Base-by-base conservation (phyloP, 2,888 invertebrate genomes). In the Thereva nobilitata region DNA sequence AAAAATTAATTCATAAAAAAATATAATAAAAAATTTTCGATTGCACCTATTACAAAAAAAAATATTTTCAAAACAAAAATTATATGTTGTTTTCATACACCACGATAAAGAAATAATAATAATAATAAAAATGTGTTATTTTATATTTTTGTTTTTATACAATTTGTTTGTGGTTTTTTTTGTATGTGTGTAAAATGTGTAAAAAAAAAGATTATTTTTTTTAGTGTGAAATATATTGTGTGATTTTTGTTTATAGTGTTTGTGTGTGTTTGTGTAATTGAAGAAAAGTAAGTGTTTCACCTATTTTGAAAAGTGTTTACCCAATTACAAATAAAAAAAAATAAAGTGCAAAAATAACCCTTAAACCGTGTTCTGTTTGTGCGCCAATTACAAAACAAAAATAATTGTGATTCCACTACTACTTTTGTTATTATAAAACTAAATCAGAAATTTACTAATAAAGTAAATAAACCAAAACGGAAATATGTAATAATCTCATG, bases 31-130 rank as follows among this genome's bases (percentile, higher is more conserved):
- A 54, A 4, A 54, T 41, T 56, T 56, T 56, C 6, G 44, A 56
- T 23, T 23, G 23, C 23, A 23, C 23, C 23, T 23, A 23, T 23
- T n/a, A n/a, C n/a, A n/a, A n/a, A n/a, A n/a, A 55, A 42, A 55
- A 12, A 42, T 12, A 23, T 23, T 2, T 23, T 23, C 23, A 42
- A 56, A 56, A 52, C 40, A 56, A 56, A 61, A 61, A 61, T 61
- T 61, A 61, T 61, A 61, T 61, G 61, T 61, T 61, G 49, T 50
- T 9, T 23, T 61, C 50, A 61, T 12, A 10, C 61, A 61, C 61
- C 41, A 61, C 50, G 50, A 38, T 5, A 53, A 53, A 23, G 2
- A 23, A 23, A 23, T 23, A 23, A 23, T 23, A 23, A 23, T 23
- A 23, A 23, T 23, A 23, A 23, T 23, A 23, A 23, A 23, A 23